Conservation (phyloP, 1,140 invertebrate species). For the Euborellia annulipes region DNA sequence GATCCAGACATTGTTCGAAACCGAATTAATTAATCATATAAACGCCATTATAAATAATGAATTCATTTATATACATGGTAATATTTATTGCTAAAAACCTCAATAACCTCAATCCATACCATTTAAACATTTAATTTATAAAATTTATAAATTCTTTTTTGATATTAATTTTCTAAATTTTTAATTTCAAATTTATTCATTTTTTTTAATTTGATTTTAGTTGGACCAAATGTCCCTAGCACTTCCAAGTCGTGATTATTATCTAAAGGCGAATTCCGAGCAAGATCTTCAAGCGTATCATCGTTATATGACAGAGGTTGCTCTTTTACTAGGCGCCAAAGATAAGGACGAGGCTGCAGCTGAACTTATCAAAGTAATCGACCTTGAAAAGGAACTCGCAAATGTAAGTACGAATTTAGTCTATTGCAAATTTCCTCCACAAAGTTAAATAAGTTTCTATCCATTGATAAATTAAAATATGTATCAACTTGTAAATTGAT, state of each 20-base stretch:
- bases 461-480: too few species aligned
- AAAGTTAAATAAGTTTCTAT: slow-evolving; percentile 3
- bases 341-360: slow-evolving; percentile 35
- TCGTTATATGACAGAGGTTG: slow-evolving; percentile 61
- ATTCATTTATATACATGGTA: background rate
- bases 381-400: slow-evolving; percentile 60
- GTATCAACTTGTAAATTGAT: too few species aligned
- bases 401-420: slow-evolving; percentile 38
- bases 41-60: background rate
- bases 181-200: too few species aligned
- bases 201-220: slow-evolving; percentile 33
- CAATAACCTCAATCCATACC: background rate
- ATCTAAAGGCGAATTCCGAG: slow-evolving; percentile 50
- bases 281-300: slow-evolving; percentile 54
- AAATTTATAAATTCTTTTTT: background rate
- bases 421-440: background rate
- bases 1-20: too few species aligned
- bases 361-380: slow-evolving; percentile 51
- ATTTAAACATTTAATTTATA: background rate
- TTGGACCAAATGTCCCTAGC: slow-evolving; percentile 67
- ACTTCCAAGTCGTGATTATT: slow-evolving; percentile 67
- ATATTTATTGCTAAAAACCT: background rate
- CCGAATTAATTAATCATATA: too few species aligned
- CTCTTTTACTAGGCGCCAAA: slow-evolving; percentile 54
- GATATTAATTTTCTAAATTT: too few species aligned